Evolutionary conservation across 2,797 vertebrate genomes (phyloP).

Genomic region (Eidolon dupreanum): DNA sequence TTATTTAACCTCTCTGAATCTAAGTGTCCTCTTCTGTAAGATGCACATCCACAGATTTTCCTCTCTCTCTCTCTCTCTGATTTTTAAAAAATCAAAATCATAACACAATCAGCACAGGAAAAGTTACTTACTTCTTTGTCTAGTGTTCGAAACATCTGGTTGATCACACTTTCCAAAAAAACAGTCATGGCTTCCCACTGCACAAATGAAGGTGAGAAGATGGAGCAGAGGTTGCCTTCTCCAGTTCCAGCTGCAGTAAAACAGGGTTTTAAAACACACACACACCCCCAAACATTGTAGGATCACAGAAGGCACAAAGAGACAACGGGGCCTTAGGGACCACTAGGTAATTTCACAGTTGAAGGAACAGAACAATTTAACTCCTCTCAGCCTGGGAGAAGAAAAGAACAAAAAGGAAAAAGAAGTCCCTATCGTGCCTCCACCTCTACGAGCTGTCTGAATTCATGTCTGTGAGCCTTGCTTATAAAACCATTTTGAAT

Average conservation of each 20-base stretch:
- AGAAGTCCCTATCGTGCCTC: neutral
- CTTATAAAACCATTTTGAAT: neutral
- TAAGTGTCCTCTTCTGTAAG: neutral
- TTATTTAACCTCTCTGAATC: neutral
- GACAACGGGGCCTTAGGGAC: neutral
- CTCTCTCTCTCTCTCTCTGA: neutral
- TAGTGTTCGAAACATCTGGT: conserved; percentile 91
- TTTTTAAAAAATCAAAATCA: conserved; percentile 13
- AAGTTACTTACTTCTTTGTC: conserved; percentile 91
- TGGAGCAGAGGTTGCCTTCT: conserved; percentile 91
- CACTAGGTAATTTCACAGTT: neutral
- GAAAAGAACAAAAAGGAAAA: neutral
- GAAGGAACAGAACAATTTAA: neutral
- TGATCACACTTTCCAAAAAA: conserved; percentile 93
- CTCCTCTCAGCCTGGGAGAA: neutral
- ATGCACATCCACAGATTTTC: neutral
- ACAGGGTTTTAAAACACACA: conserved; percentile 67
- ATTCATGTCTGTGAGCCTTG: neutral
- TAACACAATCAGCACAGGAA: neutral
- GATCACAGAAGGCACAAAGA: neutral
- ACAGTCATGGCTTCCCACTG: conserved; percentile 98
- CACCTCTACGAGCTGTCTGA: neutral
- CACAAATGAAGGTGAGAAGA: conserved; percentile 92
- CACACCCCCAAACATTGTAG: neutral
- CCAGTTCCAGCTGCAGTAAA: conserved; percentile 86